These are phyloP conservation scores for Leptodactylus fallax DNA, from an alignment of 2,797 vertebrate genomes.

Conservation along the genomic window DNA sequence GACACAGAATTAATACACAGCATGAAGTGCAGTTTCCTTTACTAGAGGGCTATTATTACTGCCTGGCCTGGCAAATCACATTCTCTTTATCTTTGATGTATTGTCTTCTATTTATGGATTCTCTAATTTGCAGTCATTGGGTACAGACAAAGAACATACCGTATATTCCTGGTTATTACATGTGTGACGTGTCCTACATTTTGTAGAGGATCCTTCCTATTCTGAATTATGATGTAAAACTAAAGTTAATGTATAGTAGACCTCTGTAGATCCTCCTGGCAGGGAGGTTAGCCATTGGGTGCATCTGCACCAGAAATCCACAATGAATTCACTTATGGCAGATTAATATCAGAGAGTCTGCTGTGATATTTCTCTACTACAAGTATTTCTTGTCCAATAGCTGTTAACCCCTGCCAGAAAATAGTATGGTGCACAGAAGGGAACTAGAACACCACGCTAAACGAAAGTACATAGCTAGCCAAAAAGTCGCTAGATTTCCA, in stretches of 20 bases:
- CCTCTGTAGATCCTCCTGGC: neutral
- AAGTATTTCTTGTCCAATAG: neutral
- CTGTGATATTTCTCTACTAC: neutral
- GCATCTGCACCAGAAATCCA: neutral
- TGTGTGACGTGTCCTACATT: neutral
- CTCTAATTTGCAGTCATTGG: neutral
- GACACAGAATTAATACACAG: constrained; percentile 20
- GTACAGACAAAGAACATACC: neutral
- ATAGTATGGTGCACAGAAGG: neutral
- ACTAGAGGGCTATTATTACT: neutral
- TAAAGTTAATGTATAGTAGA: neutral
- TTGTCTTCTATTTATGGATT: neutral
- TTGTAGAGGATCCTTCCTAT: neutral
- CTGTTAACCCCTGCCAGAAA: neutral
- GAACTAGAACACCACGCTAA: neutral
- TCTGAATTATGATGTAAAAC: neutral
- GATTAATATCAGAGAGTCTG: neutral
- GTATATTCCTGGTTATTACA: neutral
- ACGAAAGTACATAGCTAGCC: neutral
- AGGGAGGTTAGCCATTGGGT: neutral
- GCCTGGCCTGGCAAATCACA: neutral
- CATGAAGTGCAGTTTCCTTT: neutral
- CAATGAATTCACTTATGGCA: neutral
- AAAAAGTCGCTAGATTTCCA: neutral
- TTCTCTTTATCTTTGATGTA: neutral